phyloP scores from a whole-genome alignment of 2,113 vertebrate species.

The Taxidea taxus region DNA sequence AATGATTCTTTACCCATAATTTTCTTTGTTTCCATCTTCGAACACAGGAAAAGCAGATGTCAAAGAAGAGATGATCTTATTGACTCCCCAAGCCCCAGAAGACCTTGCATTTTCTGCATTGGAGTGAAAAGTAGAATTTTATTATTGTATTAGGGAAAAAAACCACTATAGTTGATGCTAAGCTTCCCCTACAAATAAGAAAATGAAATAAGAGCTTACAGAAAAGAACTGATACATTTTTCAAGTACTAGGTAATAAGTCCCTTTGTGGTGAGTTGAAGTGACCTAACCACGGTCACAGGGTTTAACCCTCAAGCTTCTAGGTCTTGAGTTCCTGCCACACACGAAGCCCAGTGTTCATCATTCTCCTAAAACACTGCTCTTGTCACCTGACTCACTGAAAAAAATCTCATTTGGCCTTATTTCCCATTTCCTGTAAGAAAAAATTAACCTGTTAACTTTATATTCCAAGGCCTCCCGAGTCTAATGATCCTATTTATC shows the following conservation, averaged over 20 bases:
- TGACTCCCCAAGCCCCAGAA: conserved; percentile 61
- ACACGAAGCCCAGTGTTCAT: background rate
- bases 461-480: background rate
- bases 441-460: background rate
- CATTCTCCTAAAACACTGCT: background rate
- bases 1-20: conserved; percentile 81
- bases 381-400: background rate
- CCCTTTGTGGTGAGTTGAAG: background rate
- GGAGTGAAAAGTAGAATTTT: conserved; percentile 17
- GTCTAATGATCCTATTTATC: background rate
- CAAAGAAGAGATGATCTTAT: conserved; percentile 42
- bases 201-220: background rate
- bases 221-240: background rate
- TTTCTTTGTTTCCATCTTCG: conserved; percentile 89
- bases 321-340: background rate
- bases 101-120: conserved; percentile 69
- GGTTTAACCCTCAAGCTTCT: background rate
- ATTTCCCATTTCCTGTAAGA: background rate
- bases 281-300: background rate
- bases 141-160: background rate
- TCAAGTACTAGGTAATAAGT: background rate
- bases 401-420: background rate
- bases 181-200: background rate
- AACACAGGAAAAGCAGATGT: conserved; percentile 87
- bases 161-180: background rate